phyloP scores from a whole-genome alignment of 2,797 vertebrate genomes.

The Peromyscus aztecus region DNA sequence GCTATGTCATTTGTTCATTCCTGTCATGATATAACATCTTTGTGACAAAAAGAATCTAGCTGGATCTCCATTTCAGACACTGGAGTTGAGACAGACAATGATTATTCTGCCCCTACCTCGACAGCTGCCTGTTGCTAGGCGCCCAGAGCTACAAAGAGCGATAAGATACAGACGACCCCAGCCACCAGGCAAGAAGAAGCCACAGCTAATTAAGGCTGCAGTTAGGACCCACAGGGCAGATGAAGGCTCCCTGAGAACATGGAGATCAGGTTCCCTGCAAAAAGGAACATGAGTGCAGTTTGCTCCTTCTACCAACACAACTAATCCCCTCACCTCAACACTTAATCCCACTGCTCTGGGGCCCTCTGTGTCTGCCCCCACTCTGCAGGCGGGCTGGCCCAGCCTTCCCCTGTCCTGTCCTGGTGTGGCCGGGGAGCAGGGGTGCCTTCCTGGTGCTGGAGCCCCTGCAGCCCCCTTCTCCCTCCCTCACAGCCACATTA shows the following conservation, averaged over 20 bases:
- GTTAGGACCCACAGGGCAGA: conserved; percentile 26
- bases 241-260: conserved; percentile 46
- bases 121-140: conserved; percentile 51
- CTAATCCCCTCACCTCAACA: conserved; percentile 71
- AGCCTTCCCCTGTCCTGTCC: conserved; percentile 24
- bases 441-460: neutral
- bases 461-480: neutral
- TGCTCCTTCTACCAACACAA: conserved; percentile 60
- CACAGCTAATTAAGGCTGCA: conserved; percentile 65
- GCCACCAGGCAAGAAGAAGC: conserved; percentile 56
- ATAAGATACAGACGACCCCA: neutral
- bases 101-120: conserved; percentile 57
- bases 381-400: neutral
- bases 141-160: neutral
- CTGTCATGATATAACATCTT: neutral
- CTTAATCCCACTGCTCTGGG: conserved; percentile 26
- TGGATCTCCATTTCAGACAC: conserved; percentile 39
- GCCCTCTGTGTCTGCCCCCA: neutral
- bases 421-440: neutral
- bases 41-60: conserved; percentile 15
- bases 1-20: neutral
- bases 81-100: conserved; percentile 47
- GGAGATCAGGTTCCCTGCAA: conserved; percentile 63
- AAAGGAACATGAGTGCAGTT: conserved; percentile 63
- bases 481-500: neutral